A percentile compares a stretch with the other conserved stretches of the same genome.
Evolutionary conservation across 1,140 invertebrate genomes (phyloP).

Genomic region (Drosophila paulistorum): DNA sequence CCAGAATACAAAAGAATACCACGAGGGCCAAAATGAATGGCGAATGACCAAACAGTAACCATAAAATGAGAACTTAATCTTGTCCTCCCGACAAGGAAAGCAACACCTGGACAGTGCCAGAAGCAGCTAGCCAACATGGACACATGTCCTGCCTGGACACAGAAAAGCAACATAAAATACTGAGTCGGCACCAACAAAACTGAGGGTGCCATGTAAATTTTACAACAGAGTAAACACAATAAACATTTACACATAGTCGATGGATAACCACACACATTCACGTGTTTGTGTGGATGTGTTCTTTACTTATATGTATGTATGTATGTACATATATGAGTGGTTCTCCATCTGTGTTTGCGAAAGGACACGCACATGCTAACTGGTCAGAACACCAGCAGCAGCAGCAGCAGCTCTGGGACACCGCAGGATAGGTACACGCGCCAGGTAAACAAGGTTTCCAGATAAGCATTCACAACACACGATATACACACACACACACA

Average conservation of each 20-base stretch:
- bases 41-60: constrained; percentile 6
- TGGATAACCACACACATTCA: constrained; percentile 39
- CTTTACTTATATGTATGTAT: not conserved
- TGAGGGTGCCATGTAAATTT: constrained; percentile 58
- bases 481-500: constrained; percentile 22
- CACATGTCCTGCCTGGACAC: constrained; percentile 11
- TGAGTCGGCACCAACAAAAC: constrained; percentile 17
- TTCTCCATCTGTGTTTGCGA: not conserved
- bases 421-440: not conserved
- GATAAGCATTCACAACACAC: constrained; percentile 52
- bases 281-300: not conserved
- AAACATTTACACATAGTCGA: constrained; percentile 48
- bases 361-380: constrained; percentile 15
- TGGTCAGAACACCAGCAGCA: constrained; percentile 19
- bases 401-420: not conserved
- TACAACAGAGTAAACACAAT: constrained; percentile 54
- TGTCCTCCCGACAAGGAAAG: not conserved
- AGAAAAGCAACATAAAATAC: constrained; percentile 24
- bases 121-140: not conserved
- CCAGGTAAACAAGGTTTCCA: constrained; percentile 27
- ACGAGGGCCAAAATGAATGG: not conserved
- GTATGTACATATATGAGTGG: not conserved
- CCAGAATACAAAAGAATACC: not conserved
- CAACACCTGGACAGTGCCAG: not conserved
- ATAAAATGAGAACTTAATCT: constrained; percentile 31